Conservation (phyloP, 2,113 vertebrate species). For the Turdus rufiventris region DNA sequence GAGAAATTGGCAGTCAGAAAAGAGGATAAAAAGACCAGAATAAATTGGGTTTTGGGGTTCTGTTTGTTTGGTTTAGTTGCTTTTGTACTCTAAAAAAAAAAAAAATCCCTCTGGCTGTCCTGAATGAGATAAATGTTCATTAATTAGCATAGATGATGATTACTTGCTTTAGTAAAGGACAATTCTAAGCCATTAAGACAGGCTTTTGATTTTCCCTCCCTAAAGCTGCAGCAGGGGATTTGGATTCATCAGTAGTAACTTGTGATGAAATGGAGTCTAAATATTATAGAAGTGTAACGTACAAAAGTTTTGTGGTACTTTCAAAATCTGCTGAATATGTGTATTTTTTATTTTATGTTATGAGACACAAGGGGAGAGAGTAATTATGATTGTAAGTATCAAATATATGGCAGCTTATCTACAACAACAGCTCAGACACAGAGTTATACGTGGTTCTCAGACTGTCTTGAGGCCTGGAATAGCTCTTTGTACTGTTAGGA, state of each 20-base stretch:
- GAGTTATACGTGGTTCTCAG: neutral
- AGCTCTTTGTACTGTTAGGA: neutral
- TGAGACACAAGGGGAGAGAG: neutral
- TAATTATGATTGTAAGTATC: neutral
- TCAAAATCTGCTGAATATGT: neutral
- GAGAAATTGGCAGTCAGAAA: neutral
- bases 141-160: constrained; percentile 2
- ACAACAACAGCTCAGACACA: neutral
- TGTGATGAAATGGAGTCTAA: constrained; percentile 1
- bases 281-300: neutral
- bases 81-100: neutral
- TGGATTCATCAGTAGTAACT: neutral
- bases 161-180: neutral
- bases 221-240: neutral
- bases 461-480: neutral
- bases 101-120: neutral
- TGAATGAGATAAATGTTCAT: neutral
- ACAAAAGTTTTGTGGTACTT: neutral
- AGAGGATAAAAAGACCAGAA: neutral
- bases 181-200: neutral
- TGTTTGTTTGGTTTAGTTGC: neutral
- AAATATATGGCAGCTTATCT: neutral
- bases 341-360: neutral
- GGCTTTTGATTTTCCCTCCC: neutral
- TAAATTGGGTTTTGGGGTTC: neutral